Evolutionary conservation across 2,888 invertebrate genomes (phyloP).

Genomic region (Amiota communis): DNA sequence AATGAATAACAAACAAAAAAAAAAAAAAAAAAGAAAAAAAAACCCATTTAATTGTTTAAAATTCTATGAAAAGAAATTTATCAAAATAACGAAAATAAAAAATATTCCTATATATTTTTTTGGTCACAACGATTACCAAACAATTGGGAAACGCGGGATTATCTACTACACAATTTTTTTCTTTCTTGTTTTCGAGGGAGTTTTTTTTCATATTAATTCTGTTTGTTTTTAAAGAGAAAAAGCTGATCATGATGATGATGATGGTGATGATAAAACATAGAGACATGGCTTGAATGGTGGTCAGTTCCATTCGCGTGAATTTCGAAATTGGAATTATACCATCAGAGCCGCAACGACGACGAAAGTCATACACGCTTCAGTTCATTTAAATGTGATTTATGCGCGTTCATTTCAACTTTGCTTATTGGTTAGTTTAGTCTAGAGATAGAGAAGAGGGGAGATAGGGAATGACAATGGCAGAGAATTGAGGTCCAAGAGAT

Average conservation of each 20-base stretch:
- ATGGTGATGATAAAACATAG: conserved; percentile 37
- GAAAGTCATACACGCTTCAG: conserved; percentile 50
- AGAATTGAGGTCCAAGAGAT: too few relatives aligned
- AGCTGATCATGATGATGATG: not conserved
- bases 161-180: not conserved
- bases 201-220: not conserved
- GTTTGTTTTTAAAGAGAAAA: not conserved
- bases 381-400: conserved; percentile 57
- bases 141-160: conserved; percentile 42
- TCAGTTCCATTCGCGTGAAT: too few relatives aligned
- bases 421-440: conserved; percentile 2
- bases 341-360: conserved; percentile 20
- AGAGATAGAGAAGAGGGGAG: conserved; percentile 8
- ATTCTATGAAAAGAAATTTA: conserved; percentile 13
- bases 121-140: conserved; percentile 56
- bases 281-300: too few relatives aligned
- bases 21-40: conserved; percentile 9
- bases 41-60: conserved; percentile 16
- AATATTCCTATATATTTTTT: conserved; percentile 48
- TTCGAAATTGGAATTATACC: conserved; percentile 29
- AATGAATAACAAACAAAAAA: not conserved
- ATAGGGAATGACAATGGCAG: not conserved
- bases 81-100: not conserved
- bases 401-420: conserved; percentile 20
- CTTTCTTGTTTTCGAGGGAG: not conserved